phyloP scores from a whole-genome alignment of 92 coral and sea anemone genomes.

The Paragorgia papillata region DNA sequence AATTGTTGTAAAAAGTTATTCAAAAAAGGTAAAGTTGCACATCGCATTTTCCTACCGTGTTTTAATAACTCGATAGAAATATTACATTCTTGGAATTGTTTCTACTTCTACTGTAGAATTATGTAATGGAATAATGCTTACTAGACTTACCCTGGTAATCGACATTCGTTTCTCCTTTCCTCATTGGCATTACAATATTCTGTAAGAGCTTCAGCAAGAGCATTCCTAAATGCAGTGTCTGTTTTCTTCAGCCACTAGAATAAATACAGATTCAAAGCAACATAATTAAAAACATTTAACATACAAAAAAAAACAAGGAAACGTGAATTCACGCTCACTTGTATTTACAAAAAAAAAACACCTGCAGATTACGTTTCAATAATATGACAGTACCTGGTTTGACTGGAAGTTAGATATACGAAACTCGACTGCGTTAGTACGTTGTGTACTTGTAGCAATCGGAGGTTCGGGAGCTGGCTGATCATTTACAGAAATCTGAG shows the following conservation, averaged over 20 bases:
- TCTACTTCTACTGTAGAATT: too few relatives aligned
- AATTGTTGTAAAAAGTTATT: too few relatives aligned
- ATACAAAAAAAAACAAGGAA: too few relatives aligned
- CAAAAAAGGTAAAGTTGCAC: too few relatives aligned
- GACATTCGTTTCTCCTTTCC: conserved; percentile 13
- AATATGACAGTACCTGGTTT: conserved; percentile 3
- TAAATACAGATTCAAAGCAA: background rate
- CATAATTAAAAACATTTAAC: background rate
- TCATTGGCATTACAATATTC: conserved; percentile 21
- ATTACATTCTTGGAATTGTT: too few relatives aligned
- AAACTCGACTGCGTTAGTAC: conserved; percentile 20
- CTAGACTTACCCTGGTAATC: conserved; percentile 24
- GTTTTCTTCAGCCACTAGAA: conserved; percentile 15
- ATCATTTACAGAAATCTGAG: background rate
- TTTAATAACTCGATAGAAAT: too few relatives aligned
- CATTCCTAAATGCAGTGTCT: background rate
- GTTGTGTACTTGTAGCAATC: conserved; percentile 1
- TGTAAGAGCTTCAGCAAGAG: conserved; percentile 29
- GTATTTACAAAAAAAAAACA: background rate
- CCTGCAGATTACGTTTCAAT: background rate
- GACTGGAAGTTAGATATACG: conserved; percentile 19
- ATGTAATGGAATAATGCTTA: too few relatives aligned
- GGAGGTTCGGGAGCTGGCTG: conserved; percentile 15
- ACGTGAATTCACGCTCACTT: too few relatives aligned
- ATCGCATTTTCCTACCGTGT: too few relatives aligned